Evolutionary conservation across 2,888 invertebrate genomes (phyloP).

Genomic region (Kryphioiulus occultus): DNA sequence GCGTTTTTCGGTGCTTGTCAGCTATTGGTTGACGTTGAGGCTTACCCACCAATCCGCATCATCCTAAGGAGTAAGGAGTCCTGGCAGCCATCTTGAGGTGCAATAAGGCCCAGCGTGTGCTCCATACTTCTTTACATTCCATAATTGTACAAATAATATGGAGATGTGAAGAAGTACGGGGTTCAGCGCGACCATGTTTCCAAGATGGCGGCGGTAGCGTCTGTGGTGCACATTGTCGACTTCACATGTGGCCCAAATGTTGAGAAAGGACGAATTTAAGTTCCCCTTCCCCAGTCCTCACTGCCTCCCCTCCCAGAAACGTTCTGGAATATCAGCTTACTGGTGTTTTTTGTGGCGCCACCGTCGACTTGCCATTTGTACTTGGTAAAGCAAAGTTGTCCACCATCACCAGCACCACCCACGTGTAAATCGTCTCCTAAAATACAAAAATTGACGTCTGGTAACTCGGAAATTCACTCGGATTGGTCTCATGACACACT

Average conservation of each 20-base stretch:
- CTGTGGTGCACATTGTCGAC: background rate
- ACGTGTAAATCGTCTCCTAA: background rate
- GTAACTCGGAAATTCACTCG: no score
- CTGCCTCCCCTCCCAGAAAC: background rate
- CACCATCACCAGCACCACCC: background rate
- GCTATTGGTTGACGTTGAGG: no score
- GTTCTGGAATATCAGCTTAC: constrained; percentile 2
- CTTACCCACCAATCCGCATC: no score
- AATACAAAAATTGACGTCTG: no score
- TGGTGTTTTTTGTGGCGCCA: background rate
- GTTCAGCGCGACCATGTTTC: background rate
- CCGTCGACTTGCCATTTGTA: background rate
- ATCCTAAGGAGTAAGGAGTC: background rate
- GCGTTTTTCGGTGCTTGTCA: no score
- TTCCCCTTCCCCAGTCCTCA: background rate
- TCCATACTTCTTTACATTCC: constrained; percentile 23
- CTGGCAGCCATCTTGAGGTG: background rate
- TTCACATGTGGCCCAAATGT: constrained; percentile 14
- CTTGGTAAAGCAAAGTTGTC: no score
- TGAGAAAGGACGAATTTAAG: background rate
- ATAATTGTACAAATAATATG: background rate
- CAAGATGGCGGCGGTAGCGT: background rate
- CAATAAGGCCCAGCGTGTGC: background rate
- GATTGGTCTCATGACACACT: no score
- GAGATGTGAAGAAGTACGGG: constrained; percentile 23